These are phyloP conservation scores for Gonatopus flavifemur DNA, from an alignment of 1,140 invertebrate species.

Conservation along the genomic window DNA sequence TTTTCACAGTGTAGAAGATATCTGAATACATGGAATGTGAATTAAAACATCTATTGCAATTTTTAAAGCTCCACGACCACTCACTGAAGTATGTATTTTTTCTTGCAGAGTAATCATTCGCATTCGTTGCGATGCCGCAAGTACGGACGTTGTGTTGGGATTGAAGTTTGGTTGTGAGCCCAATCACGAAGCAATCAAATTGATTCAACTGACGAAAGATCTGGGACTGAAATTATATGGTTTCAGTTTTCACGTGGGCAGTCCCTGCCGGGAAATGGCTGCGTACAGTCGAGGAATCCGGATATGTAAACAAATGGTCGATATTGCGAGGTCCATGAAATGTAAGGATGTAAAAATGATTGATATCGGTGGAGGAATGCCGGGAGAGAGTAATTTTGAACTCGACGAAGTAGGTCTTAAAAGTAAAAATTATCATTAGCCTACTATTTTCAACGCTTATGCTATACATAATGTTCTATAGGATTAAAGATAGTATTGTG, in stretches of 20 bases:
- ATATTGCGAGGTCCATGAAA: constrained; percentile 66
- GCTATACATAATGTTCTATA: background rate
- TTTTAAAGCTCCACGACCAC: no score
- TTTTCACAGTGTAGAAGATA: no score
- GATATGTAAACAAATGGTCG: constrained; percentile 67
- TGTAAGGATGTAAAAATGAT: constrained; percentile 70
- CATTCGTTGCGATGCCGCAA: constrained; percentile 82
- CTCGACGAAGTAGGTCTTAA: constrained; percentile 65
- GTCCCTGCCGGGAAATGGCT: constrained; percentile 71
- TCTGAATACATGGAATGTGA: no score
- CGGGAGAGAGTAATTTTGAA: constrained; percentile 65
- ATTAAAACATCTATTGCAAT: no score
- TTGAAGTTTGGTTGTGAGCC: constrained; percentile 93
- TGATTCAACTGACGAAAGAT: constrained; percentile 75
- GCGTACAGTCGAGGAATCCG: constrained; percentile 74
- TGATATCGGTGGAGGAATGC: constrained; percentile 85
- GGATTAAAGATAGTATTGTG: background rate
- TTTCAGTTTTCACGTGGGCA: constrained; percentile 86
- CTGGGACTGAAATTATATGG: constrained; percentile 79
- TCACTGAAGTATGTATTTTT: background rate
- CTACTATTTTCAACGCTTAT: background rate
- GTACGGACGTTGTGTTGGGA: constrained; percentile 81
- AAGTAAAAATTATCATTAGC: no score
- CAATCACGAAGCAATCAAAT: constrained; percentile 69
- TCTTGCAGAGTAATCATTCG: constrained; percentile 78